A percentile compares a stretch with the other conserved stretches of the same genome.
Evolutionary conservation across 2,888 invertebrate species (phyloP).

Genomic region (Trachelus stipa): DNA sequence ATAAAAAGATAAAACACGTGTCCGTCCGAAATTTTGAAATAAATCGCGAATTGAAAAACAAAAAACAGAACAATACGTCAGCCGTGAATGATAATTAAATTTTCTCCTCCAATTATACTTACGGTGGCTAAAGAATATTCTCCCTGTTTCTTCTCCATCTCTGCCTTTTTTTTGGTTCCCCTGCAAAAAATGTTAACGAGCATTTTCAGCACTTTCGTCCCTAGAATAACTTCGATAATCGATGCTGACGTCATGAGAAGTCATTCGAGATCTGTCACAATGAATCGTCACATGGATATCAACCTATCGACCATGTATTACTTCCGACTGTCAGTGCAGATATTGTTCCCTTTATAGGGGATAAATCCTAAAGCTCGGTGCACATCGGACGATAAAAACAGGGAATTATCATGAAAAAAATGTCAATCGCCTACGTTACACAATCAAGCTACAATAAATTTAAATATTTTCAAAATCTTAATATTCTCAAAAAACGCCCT

Average conservation of each 20-base stretch:
- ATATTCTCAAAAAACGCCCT: not conserved
- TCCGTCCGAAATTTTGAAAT: not conserved
- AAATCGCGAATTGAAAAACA: not conserved
- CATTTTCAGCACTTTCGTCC: not conserved
- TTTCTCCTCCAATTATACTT: conserved; percentile 1
- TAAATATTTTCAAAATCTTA: not conserved
- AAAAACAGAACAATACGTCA: not conserved
- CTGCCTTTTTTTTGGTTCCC: not conserved
- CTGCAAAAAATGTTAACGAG: not conserved
- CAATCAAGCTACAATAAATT: not conserved
- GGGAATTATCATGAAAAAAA: not conserved
- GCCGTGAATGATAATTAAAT: not conserved
- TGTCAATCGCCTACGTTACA: not conserved
- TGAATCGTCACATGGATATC: not conserved
- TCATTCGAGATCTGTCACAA: not conserved
- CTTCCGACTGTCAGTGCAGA: not conserved
- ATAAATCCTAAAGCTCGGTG: not conserved
- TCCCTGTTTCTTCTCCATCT: not conserved
- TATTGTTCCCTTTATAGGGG: not conserved
- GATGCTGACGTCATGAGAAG: not conserved
- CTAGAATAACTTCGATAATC: not conserved
- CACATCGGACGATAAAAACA: not conserved
- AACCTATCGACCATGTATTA: not conserved
- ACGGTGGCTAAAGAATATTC: conserved; percentile 7
- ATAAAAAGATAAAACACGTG: not conserved